These are phyloP conservation scores for Psilopogon haemacephalus DNA, from an alignment of 2,113 vertebrate genomes.

Conservation along the genomic window DNA sequence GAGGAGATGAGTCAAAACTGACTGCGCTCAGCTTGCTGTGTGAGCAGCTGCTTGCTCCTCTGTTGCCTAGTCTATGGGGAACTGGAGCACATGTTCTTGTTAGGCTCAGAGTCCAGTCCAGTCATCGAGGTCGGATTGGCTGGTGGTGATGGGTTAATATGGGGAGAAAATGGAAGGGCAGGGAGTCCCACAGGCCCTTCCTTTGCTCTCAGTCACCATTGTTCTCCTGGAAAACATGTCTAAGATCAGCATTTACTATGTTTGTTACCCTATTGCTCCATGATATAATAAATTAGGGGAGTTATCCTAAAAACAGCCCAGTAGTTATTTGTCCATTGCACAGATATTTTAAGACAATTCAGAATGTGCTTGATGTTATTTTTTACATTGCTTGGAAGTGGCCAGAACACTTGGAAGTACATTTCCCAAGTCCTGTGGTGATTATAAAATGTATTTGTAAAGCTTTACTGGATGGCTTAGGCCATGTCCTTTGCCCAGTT, in stretches of 20 bases:
- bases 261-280: background rate
- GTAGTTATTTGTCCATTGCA: background rate
- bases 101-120: background rate
- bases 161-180: background rate
- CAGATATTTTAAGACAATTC: background rate
- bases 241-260: background rate
- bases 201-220: accelerated
- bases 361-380: background rate
- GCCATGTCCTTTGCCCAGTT: background rate
- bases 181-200: background rate
- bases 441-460: background rate
- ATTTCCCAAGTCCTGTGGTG: background rate
- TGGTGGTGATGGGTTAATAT: background rate
- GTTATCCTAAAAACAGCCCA: background rate
- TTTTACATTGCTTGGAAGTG: background rate
- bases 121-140: background rate
- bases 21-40: background rate
- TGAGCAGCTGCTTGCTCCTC: background rate
- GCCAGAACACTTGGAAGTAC: background rate
- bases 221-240: background rate
- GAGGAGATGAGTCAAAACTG: background rate
- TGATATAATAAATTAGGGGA: background rate
- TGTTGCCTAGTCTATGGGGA: accelerated
- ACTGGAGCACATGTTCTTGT: background rate
- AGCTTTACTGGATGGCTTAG: background rate